These are phyloP conservation scores for Cyphomyrmex costatus DNA, from an alignment of 1,140 invertebrate genomes.

Conservation along the genomic window DNA sequence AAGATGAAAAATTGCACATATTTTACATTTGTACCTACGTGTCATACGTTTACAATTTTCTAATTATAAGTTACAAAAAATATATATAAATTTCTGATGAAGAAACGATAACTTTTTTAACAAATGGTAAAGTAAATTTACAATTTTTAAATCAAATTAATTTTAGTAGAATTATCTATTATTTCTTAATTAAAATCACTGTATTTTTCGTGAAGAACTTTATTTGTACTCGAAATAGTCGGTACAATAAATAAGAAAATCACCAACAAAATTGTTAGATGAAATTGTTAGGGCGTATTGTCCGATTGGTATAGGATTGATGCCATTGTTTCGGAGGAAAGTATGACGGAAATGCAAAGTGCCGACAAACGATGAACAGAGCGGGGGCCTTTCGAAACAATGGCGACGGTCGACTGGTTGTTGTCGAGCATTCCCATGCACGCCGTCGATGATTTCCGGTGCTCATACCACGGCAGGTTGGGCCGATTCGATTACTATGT, in stretches of 20 bases:
- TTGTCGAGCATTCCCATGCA: slow-evolving; percentile 46
- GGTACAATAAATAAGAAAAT: background rate
- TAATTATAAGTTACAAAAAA: background rate
- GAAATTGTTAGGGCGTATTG: background rate
- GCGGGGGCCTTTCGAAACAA: slow-evolving; percentile 54
- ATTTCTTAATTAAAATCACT: background rate
- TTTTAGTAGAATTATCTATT: background rate
- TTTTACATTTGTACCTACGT: background rate
- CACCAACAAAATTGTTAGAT: background rate
- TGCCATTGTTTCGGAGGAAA: slow-evolving; percentile 63
- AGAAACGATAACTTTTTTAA: background rate
- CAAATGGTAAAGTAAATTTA: background rate
- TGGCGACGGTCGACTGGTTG: slow-evolving; percentile 39
- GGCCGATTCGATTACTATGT: slow-evolving; percentile 42
- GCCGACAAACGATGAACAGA: slow-evolving; percentile 39
- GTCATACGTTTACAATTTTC: background rate
- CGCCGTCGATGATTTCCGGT: slow-evolving; percentile 56
- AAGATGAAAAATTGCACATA: too few species aligned
- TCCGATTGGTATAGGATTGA: background rate
- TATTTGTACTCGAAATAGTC: background rate
- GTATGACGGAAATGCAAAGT: slow-evolving; percentile 53
- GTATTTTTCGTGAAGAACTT: background rate
- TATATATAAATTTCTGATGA: background rate
- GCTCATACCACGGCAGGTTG: slow-evolving; percentile 31
- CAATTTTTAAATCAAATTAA: background rate